Base-by-base conservation (phyloP, 1,140 invertebrate genomes). In the Drosophila baimaii region DNA sequence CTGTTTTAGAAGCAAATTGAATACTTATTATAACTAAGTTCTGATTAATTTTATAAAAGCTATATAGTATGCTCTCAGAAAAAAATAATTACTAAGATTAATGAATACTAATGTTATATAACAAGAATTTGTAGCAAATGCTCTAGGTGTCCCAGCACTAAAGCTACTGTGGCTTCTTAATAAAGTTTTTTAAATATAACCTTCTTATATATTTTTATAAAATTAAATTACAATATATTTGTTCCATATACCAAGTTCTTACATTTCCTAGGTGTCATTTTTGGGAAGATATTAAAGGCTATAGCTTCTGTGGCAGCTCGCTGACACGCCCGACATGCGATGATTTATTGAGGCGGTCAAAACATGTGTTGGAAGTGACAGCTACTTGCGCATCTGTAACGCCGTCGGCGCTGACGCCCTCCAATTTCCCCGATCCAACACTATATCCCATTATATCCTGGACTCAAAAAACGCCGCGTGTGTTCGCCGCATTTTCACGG, bases 341-440 rank as follows among this genome's bases (percentile, higher is more conserved):
- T 91, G 90, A 91, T 91, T 91, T 91, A 91, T 91, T 88, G 77
- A 58, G 51, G 82, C 80, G 90, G 90, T 91, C 90, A 91, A 91
- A 91, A 91, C 90, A 91, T 91, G 90, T 91, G 90, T 91, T 91
- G 75, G 90, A 91, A 91, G 69, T 91, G 90, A 91, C 90, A 91
- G 90, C 90, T 88, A 84, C 90, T 91, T 90, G 85, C 90, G 90
- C 81, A 91, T 91, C 85, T 90, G 77, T 81, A 84, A 84, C 72
- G 72, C 82, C 77, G 88, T 75, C 74, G 77, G 77, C 82, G 82
- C 83, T 70, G 77, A 68, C 68, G 81, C 82, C 78, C 81, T 64
- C 31, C 63, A 43, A 55, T 31, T 35, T 62, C 52, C 41, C 39
- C 35, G n/a, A 57, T 46, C 39, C 47, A 41, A 31, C 13, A 47